A percentile compares a stretch with the other conserved stretches of the same genome.
Conservation (phyloP, 1,140 invertebrate genomes). For the Scaptomyza graminum region DNA sequence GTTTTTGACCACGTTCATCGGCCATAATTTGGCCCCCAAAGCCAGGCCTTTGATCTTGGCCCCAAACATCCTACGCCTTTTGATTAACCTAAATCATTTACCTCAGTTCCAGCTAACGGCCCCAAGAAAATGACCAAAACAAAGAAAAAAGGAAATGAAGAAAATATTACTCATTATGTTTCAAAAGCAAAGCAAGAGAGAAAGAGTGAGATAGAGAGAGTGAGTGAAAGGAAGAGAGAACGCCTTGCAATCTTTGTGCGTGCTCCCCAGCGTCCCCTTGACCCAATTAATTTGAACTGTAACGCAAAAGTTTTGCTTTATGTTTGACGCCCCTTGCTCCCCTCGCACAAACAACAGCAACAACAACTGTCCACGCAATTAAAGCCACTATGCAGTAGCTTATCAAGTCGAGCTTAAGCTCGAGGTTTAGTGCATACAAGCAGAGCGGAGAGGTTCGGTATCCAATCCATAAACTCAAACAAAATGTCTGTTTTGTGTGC, state of each 20-base stretch:
- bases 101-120: conserved; percentile 61
- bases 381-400: conserved; percentile 70
- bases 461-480: conserved; percentile 66
- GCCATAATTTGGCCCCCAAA: conserved; percentile 64
- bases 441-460: conserved; percentile 11
- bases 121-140: conserved; percentile 1
- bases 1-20: conserved; percentile 69
- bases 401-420: conserved; percentile 69
- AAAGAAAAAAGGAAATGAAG: background rate
- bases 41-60: conserved; percentile 66
- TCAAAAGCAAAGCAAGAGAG: conserved; percentile 48
- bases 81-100: conserved; percentile 78
- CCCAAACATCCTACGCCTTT: conserved; percentile 62
- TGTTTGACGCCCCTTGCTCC: conserved; percentile 8
- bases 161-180: conserved; percentile 76
- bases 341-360: conserved; percentile 26
- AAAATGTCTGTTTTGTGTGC: conserved; percentile 66
- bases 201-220: background rate
- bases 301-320: conserved; percentile 64
- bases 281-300: conserved; percentile 70
- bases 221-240: background rate
- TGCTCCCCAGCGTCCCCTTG: conserved; percentile 32
- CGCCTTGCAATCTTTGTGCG: background rate
- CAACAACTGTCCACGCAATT: conserved; percentile 71
- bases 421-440: conserved; percentile 16